Evolutionary conservation across 2,113 vertebrate species (phyloP).

Genomic region (Phalacrocorax brasilianus): DNA sequence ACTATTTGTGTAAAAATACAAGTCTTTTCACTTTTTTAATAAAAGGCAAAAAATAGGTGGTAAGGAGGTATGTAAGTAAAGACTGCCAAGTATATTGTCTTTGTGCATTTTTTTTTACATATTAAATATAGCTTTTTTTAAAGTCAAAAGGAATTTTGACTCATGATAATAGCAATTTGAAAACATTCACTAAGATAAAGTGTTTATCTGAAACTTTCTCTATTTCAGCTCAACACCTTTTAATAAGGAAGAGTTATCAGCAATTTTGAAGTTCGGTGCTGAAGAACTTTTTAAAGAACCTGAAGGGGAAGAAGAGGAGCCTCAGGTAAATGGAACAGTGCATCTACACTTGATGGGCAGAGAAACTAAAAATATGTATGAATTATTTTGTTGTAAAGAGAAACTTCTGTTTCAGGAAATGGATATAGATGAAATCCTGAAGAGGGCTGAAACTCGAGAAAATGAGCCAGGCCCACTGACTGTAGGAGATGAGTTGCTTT

Average conservation of each 20-base stretch:
- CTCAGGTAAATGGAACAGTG: slow-evolving; percentile 79
- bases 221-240: slow-evolving; percentile 90
- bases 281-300: slow-evolving; percentile 98
- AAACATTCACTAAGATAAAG: background rate
- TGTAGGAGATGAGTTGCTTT: slow-evolving; percentile 94
- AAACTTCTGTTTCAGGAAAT: slow-evolving; percentile 83
- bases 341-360: background rate
- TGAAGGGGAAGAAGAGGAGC: slow-evolving; percentile 95
- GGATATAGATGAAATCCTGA: slow-evolving; percentile 97
- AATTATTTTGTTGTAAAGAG: slow-evolving; percentile 23
- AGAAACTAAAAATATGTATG: background rate
- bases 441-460: slow-evolving; percentile 93
- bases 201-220: slow-evolving; percentile 7
- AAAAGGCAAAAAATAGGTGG: background rate
- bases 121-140: background rate
- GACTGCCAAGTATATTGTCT: background rate
- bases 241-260: slow-evolving; percentile 96
- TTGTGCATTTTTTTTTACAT: background rate
- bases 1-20: slow-evolving; percentile 39
- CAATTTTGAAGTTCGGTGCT: slow-evolving; percentile 96
- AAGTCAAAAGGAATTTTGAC: background rate
- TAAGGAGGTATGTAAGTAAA: background rate
- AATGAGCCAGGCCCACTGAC: slow-evolving; percentile 92
- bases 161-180: slow-evolving; percentile 39
- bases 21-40: background rate